A percentile compares a stretch with the other conserved stretches of the same genome.
Conservation (phyloP, 2,113 vertebrate genomes). For the Cynocephalus volans region DNA sequence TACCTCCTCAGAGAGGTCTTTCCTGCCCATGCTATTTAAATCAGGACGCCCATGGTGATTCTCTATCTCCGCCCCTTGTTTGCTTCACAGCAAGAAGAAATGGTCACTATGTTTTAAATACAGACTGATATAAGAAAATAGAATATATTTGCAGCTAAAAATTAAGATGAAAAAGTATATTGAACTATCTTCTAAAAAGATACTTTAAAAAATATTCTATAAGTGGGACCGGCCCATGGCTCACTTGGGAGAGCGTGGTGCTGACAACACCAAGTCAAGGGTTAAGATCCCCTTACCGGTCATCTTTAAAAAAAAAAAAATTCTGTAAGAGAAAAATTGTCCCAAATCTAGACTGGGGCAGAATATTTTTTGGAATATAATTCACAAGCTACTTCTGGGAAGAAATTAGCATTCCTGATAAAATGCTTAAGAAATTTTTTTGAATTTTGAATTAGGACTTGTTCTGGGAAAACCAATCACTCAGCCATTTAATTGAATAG, state of each 20-base stretch:
- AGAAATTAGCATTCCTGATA: neutral
- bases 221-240: too few relatives aligned
- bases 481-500: neutral
- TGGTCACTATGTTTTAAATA: neutral
- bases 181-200: neutral
- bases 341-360: neutral
- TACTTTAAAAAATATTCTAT: neutral
- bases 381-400: neutral
- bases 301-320: neutral
- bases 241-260: too few relatives aligned
- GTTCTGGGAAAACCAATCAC: neutral
- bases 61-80: neutral
- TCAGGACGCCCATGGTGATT: neutral
- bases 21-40: neutral
- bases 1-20: neutral
- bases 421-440: conserved; percentile 13
- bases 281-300: too few relatives aligned
- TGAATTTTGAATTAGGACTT: conserved; percentile 5
- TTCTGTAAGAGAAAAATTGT: neutral
- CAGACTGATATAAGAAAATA: neutral
- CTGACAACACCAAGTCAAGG: too few relatives aligned
- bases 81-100: conserved; percentile 21
- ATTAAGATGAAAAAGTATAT: neutral
- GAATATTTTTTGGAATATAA: neutral
- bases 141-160: neutral